Evolutionary conservation across 1,140 invertebrate species (phyloP).

Genomic region (Tyrophagus putrescentiae): DNA sequence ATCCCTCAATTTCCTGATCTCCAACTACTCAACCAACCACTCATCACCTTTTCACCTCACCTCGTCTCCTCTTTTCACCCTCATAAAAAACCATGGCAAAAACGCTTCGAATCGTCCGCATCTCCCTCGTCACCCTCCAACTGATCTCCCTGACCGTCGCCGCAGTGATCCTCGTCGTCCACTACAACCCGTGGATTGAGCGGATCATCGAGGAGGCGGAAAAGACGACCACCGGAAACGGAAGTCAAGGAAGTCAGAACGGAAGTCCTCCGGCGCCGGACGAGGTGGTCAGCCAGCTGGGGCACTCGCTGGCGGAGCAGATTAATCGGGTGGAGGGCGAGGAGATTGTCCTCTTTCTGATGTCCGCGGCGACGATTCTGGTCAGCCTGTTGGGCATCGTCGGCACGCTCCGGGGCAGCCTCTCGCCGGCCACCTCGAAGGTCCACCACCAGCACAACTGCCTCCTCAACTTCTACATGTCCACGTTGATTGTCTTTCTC

Average conservation of each 20-base stretch:
- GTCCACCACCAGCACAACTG: slow-evolving; percentile 6
- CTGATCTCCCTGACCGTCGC: slow-evolving; percentile 3
- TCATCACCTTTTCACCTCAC: too few relatives aligned
- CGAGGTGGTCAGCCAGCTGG: too few relatives aligned
- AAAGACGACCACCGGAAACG: slow-evolving; percentile 1
- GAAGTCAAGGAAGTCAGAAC: too few relatives aligned
- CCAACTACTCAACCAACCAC: too few relatives aligned
- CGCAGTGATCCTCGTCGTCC: background rate
- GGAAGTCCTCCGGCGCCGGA: too few relatives aligned
- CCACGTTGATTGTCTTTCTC: slow-evolving; percentile 16
- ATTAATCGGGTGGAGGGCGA: slow-evolving; percentile 9
- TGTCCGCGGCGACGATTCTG: slow-evolving; percentile 2
- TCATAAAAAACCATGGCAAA: slow-evolving; percentile 18
- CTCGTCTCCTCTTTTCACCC: too few relatives aligned
- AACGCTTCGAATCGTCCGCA: background rate
- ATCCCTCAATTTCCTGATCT: too few relatives aligned
- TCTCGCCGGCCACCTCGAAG: too few relatives aligned
- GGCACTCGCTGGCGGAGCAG: slow-evolving; percentile 8
- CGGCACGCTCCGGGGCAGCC: background rate
- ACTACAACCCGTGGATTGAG: slow-evolving; percentile 18
- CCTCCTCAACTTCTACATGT: slow-evolving; percentile 18
- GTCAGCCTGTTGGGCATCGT: slow-evolving; percentile 4
- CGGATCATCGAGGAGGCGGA: slow-evolving; percentile 12
- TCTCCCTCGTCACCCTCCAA: slow-evolving; percentile 5
- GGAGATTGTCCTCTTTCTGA: slow-evolving; percentile 8